Conservation (phyloP, 2,797 vertebrate species). For the Cirrhinus molitorella region DNA sequence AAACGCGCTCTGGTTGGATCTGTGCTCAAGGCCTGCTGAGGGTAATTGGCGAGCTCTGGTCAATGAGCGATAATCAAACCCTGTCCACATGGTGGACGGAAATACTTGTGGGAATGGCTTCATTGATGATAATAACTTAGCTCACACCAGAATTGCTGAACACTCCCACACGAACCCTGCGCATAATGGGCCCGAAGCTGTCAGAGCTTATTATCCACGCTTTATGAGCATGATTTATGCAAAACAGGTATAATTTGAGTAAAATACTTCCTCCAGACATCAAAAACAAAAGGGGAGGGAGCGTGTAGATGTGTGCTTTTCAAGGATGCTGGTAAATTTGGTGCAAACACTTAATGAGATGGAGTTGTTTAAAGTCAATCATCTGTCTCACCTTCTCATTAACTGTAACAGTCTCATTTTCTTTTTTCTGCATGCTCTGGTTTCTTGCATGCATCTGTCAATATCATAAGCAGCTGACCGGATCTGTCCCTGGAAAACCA, state of each 20-base stretch:
- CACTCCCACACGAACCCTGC: conserved; percentile 4
- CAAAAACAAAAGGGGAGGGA: neutral
- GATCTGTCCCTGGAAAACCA: neutral
- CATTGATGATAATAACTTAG: conserved; percentile 38
- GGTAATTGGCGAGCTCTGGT: conserved; percentile 48
- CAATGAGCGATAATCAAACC: conserved; percentile 50
- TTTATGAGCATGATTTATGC: conserved; percentile 31
- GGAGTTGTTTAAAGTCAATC: neutral
- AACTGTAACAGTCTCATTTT: conserved; percentile 16
- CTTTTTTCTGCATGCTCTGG: conserved; percentile 6
- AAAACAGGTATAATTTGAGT: neutral
- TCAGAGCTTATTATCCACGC: conserved; percentile 11
- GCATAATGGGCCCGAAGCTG: neutral
- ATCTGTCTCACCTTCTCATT: conserved; percentile 9
- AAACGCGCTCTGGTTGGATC: conserved; percentile 18
- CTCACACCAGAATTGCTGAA: conserved; percentile 31
- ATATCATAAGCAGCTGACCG: conserved; percentile 22
- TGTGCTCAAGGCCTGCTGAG: conserved; percentile 41
- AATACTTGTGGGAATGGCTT: conserved; percentile 37
- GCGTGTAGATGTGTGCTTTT: neutral
- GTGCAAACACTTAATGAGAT: conserved; percentile 11
- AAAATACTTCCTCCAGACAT: neutral
- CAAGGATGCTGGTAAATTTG: neutral
- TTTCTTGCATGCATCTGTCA: conserved; percentile 29
- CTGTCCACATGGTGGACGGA: conserved; percentile 30